A percentile compares a stretch with the other conserved stretches of the same genome.
Conservation (phyloP, 2,113 vertebrate genomes). For the Amazona vittata region DNA sequence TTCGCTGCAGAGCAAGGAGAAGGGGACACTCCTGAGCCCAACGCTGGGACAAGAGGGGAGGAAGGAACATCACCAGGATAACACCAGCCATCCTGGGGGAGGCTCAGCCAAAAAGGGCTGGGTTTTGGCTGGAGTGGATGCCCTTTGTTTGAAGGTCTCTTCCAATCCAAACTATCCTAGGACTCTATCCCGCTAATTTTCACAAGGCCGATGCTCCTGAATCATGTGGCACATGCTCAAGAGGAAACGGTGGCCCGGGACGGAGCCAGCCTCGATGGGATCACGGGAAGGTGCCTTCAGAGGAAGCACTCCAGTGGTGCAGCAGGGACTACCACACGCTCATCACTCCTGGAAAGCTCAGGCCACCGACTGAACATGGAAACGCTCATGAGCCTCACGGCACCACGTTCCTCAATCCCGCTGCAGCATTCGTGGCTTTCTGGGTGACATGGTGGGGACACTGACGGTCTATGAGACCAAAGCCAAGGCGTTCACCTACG, state of each 20-base stretch:
- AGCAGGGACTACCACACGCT: not conserved
- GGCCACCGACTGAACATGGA: not conserved
- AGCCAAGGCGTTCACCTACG: fast-evolving
- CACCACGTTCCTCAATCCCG: not conserved
- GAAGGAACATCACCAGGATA: not conserved
- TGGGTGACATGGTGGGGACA: not conserved
- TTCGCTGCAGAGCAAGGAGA: not conserved
- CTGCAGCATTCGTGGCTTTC: not conserved
- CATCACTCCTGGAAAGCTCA: not conserved
- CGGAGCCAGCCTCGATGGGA: fast-evolving
- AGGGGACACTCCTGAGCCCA: not conserved
- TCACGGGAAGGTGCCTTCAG: not conserved
- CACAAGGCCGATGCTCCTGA: not conserved
- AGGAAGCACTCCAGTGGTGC: fast-evolving
- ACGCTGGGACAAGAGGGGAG: not conserved
- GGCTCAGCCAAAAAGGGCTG: not conserved
- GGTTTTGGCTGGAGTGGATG: not conserved
- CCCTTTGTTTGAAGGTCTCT: not conserved
- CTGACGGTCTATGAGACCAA: fast-evolving
- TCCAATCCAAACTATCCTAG: not conserved
- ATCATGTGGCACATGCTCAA: fast-evolving
- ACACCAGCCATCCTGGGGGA: fast-evolving
- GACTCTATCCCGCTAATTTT: fast-evolving
- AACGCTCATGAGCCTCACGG: fast-evolving
- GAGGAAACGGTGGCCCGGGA: not conserved